Conservation (phyloP, 2,113 vertebrate genomes). For the Ammodytes dubius region DNA sequence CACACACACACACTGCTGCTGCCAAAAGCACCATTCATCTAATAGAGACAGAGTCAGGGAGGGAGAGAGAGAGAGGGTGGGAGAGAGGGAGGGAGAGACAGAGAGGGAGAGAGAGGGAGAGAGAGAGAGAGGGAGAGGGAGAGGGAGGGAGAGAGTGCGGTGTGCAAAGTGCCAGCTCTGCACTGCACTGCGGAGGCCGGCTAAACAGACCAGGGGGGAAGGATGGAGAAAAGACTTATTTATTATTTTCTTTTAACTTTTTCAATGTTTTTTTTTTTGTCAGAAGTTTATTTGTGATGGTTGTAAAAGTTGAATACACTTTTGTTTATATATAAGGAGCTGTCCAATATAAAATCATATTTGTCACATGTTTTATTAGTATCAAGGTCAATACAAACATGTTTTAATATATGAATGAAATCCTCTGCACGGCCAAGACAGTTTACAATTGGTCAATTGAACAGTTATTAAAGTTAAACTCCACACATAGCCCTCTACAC, state of each 20-base stretch:
- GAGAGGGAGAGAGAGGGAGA: conserved; percentile 37
- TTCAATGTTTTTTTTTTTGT: conserved; percentile 38
- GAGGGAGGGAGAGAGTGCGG: conserved; percentile 41
- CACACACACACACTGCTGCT: conserved; percentile 10
- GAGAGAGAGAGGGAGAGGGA: conserved; percentile 46
- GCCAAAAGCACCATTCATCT: conserved; percentile 72
- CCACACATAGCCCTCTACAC: too few species aligned
- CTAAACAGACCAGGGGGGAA: conserved; percentile 6
- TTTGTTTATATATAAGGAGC: too few species aligned
- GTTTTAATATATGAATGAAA: too few species aligned
- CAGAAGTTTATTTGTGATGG: not conserved
- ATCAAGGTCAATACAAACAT: too few species aligned
- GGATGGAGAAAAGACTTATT: conserved; percentile 6
- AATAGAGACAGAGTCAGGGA: conserved; percentile 60
- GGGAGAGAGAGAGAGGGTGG: too few species aligned
- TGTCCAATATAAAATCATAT: too few species aligned
- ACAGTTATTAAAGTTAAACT: too few species aligned
- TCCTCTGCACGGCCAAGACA: too few species aligned
- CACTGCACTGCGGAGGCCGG: conserved; percentile 55
- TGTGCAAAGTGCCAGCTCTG: conserved; percentile 40
- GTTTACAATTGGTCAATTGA: too few species aligned
- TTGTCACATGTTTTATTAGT: too few species aligned
- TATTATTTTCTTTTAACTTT: too few species aligned
- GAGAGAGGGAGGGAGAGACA: not conserved
- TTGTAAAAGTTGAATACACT: too few species aligned